phyloP scores from a whole-genome alignment of 1,140 invertebrate genomes.

The Cherax quadricarinatus region DNA sequence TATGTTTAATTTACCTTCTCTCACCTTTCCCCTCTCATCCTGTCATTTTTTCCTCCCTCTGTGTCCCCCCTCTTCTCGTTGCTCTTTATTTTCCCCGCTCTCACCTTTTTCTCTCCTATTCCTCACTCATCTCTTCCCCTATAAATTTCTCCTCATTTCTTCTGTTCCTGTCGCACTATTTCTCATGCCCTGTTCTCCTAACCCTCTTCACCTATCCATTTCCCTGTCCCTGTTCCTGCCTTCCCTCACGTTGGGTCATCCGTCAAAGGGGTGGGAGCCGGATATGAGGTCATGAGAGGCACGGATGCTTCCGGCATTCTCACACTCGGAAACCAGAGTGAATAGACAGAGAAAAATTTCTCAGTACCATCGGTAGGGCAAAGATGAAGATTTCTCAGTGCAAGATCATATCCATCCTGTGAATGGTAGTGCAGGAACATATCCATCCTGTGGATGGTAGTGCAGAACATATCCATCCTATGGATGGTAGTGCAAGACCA shows the following conservation, averaged over 20 bases:
- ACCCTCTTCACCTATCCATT: neutral
- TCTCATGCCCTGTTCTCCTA: neutral
- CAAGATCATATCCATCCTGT: no score
- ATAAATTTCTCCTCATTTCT: no score
- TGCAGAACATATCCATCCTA: no score
- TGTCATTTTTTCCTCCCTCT: no score
- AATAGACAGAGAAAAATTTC: no score
- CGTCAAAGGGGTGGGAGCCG: neutral
- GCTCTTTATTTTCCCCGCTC: neutral
- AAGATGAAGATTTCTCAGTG: no score
- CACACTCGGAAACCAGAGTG: no score
- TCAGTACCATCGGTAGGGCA: no score
- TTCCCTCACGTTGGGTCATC: neutral
- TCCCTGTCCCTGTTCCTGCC: neutral
- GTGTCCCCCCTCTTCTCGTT: neutral
- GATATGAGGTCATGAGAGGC: neutral
- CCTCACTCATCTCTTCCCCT: neutral
- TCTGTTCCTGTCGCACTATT: neutral
- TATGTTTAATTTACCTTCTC: constrained; percentile 1
- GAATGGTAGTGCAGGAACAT: no score
- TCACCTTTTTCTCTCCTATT: neutral
- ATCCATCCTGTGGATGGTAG: no score
- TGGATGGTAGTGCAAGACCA: no score
- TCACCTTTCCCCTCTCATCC: neutral
- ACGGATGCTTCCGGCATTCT: neutral